Percentiles rank a stretch among this genome's conserved stretches.
phyloP scores from a whole-genome alignment of 2,113 vertebrate genomes.

The Cinclus cinclus region DNA sequence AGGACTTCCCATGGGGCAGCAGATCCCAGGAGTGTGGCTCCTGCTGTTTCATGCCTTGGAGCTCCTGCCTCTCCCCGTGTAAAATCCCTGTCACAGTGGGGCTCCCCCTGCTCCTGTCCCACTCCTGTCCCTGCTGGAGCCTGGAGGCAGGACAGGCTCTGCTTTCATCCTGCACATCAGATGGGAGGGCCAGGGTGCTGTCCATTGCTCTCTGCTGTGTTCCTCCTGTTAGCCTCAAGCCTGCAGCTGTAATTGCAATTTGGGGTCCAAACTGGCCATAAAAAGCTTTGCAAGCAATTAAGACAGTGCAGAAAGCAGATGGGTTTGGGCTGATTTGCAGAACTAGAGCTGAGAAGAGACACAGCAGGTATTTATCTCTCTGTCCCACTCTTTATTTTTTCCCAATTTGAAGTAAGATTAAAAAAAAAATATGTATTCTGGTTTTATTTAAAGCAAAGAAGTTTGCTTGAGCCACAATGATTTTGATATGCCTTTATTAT shows the following conservation, averaged over 20 bases:
- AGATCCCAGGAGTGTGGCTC: not conserved
- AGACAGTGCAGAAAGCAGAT: not conserved
- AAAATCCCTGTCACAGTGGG: not conserved
- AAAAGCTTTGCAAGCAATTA: constrained; percentile 3
- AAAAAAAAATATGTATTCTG: not conserved
- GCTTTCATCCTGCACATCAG: not conserved
- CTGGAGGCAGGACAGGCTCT: not conserved
- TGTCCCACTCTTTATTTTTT: not conserved
- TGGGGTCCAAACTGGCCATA: constrained; percentile 21
- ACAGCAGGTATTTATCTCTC: not conserved
- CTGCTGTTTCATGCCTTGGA: not conserved
- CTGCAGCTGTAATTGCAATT: constrained; percentile 29
- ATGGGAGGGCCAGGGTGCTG: not conserved
- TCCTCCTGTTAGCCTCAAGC: constrained; percentile 1
- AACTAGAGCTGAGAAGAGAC: not conserved
- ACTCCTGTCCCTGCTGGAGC: not conserved
- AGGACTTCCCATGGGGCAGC: not conserved
- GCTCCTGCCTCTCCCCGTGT: not conserved
- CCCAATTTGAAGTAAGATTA: not conserved
- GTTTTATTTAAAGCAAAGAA: not conserved
- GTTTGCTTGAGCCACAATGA: rapidly evolving
- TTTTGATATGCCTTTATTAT: not conserved
- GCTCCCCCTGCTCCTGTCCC: not conserved
- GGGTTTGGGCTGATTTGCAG: not conserved
- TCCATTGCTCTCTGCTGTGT: constrained; percentile 2